A percentile compares a stretch with the other conserved stretches of the same genome.
These are phyloP conservation scores for Eunapius fragilis DNA, from an alignment of 37 sponge, comb jelly and placozoan species.

Conservation along the genomic window DNA sequence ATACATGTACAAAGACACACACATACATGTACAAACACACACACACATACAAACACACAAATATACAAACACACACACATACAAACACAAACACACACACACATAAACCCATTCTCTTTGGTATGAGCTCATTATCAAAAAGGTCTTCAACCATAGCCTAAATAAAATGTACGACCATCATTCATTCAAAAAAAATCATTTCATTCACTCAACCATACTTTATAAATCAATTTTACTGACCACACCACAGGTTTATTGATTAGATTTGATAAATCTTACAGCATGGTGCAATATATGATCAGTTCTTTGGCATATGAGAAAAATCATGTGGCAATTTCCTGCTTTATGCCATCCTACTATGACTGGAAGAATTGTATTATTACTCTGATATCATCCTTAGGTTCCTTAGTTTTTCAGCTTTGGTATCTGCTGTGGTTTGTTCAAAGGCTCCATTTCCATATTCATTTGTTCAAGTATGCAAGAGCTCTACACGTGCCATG, in stretches of 20 bases:
- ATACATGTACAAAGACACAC: too few species aligned
- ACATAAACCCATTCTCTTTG: too few species aligned
- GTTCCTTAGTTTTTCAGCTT: not conserved
- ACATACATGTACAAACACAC: not conserved
- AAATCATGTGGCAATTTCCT: not conserved
- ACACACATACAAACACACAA: conserved; percentile 27
- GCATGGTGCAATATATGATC: not conserved
- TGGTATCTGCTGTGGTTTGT: not conserved
- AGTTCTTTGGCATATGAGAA: not conserved
- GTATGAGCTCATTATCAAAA: too few species aligned
- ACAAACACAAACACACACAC: not conserved
- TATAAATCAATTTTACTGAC: too few species aligned
- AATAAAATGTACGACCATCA: too few species aligned
- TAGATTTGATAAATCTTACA: not conserved
- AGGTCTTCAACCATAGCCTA: too few species aligned
- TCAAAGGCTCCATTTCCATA: not conserved
- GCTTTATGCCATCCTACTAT: not conserved
- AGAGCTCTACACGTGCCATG: not conserved
- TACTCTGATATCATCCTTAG: not conserved
- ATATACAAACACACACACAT: conserved; percentile 24
- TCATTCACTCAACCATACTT: too few species aligned
- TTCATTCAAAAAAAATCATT: too few species aligned
- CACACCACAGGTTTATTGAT: not conserved
- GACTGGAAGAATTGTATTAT: not conserved
- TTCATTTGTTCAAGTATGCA: not conserved